phyloP scores from a whole-genome alignment of 1,140 invertebrate species.

The Steinernema khuongi region DNA sequence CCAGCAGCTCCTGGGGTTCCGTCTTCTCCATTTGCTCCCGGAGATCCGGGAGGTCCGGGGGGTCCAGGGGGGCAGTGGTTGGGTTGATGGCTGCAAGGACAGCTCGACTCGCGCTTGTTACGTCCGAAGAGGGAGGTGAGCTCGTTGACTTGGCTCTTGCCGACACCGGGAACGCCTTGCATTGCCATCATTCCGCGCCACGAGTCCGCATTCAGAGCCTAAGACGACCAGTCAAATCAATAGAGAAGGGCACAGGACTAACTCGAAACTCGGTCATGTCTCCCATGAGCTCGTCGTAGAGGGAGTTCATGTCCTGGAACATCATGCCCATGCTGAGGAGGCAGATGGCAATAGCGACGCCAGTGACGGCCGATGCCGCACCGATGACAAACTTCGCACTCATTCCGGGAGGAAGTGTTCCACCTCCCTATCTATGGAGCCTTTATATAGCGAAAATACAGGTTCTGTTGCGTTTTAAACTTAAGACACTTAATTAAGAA shows the following conservation, averaged over 20 bases:
- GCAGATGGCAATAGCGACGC: constrained; percentile 25
- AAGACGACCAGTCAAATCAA: neutral
- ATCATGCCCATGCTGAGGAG: constrained; percentile 20
- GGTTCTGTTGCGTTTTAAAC: constrained; percentile 1
- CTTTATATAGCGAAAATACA: neutral
- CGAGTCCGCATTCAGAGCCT: neutral
- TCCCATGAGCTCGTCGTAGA: constrained; percentile 28
- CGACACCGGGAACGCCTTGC: neutral
- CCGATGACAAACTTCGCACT: neutral
- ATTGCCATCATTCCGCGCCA: neutral
- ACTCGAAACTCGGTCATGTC: constrained; percentile 28
- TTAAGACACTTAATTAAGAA: neutral
- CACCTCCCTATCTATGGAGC: neutral
- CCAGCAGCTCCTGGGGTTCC: constrained; percentile 16
- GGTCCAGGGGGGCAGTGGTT: constrained; percentile 24
- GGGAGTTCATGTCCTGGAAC: constrained; percentile 31
- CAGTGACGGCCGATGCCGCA: constrained; percentile 5
- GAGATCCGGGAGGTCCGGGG: constrained; percentile 12
- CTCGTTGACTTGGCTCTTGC: constrained; percentile 3
- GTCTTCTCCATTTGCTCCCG: constrained; percentile 16
- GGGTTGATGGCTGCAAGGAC: constrained; percentile 29
- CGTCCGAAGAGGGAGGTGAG: constrained; percentile 24
- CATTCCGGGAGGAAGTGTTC: neutral
- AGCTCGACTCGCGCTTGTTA: constrained; percentile 36
- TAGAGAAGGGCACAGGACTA: neutral